Conservation (phyloP, 2,113 vertebrate genomes). For the Dasyprocta punctata region DNA sequence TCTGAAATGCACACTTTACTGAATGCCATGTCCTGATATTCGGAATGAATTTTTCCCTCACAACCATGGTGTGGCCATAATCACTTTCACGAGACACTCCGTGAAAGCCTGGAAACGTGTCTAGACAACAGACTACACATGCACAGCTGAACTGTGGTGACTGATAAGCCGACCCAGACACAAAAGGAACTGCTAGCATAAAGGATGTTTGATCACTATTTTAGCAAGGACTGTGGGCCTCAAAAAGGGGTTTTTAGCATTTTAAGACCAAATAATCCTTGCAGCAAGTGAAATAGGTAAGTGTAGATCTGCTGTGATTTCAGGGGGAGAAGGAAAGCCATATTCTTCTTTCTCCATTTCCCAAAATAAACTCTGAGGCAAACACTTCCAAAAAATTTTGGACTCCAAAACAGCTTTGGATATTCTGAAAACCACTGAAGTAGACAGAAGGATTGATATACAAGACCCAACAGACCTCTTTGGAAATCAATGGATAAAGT, state of each 20-base stretch:
- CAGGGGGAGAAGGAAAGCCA: background rate
- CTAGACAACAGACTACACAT: background rate
- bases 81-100: background rate
- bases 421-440: background rate
- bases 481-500: background rate
- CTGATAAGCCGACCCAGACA: background rate
- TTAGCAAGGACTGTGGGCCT: background rate
- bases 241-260: background rate
- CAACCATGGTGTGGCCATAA: background rate
- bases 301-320: background rate
- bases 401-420: background rate
- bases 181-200: background rate
- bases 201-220: background rate
- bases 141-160: background rate
- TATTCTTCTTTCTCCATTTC: background rate
- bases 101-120: background rate
- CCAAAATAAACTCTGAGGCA: background rate
- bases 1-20: background rate
- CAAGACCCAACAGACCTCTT: background rate
- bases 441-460: background rate
- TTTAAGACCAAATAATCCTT: conserved; percentile 33
- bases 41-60: background rate
- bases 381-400: background rate
- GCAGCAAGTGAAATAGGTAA: background rate
- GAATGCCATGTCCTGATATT: background rate